phyloP scores from a whole-genome alignment of 2,888 invertebrate species.

The Coenonympha arcania region DNA sequence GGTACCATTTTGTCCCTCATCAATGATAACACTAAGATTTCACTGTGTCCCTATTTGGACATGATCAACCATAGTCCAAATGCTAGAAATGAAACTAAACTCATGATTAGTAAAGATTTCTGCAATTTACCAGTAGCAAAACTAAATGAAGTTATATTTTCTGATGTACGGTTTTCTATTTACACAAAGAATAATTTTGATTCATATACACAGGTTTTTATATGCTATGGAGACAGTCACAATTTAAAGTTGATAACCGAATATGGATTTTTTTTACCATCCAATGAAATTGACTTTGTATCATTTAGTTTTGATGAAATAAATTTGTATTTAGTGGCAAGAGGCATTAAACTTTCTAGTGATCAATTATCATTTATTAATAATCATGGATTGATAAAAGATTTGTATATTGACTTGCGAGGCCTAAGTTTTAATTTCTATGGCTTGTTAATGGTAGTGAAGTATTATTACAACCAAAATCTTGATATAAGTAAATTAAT shows the following conservation, averaged over 20 bases:
- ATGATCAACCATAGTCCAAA: slow-evolving; percentile 88
- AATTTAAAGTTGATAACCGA: slow-evolving; percentile 87
- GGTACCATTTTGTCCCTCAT: slow-evolving; percentile 57
- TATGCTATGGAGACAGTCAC: slow-evolving; percentile 89
- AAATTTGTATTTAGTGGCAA: slow-evolving; percentile 50
- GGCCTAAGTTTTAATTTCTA: slow-evolving; percentile 80
- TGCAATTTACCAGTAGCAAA: slow-evolving; percentile 45
- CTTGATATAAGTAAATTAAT: slow-evolving; percentile 60
- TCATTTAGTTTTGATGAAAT: slow-evolving; percentile 75
- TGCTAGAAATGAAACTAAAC: slow-evolving; percentile 72
- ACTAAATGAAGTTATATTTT: slow-evolving; percentile 49
- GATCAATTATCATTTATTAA: slow-evolving; percentile 78
- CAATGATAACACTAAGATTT: slow-evolving; percentile 77
- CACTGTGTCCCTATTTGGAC: slow-evolving; percentile 90
- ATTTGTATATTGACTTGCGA: slow-evolving; percentile 76
- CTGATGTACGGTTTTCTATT: slow-evolving; percentile 61
- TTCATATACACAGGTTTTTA: slow-evolving; percentile 84
- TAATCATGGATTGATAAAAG: slow-evolving; percentile 74
- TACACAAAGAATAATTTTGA: slow-evolving; percentile 70
- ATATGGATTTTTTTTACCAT: slow-evolving; percentile 86
- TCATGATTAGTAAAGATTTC: slow-evolving; percentile 48
- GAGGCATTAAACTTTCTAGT: slow-evolving; percentile 57
- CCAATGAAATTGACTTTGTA: slow-evolving; percentile 80
- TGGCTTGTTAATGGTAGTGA: slow-evolving; percentile 63
- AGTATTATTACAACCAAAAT: slow-evolving; percentile 56